Evolutionary conservation across 2,113 vertebrate species (phyloP).

Genomic region (Bufo bufo): DNA sequence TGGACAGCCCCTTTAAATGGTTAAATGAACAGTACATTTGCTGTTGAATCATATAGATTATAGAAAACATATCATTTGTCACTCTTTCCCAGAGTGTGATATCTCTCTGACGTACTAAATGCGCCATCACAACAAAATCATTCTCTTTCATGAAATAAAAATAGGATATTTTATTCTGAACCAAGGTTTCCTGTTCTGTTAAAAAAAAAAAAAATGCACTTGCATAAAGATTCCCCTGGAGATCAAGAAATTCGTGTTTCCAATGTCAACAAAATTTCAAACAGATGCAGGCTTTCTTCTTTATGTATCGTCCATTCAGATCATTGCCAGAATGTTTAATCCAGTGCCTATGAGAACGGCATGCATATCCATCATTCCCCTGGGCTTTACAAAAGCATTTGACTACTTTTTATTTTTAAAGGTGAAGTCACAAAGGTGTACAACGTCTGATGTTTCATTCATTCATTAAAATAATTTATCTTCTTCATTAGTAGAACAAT

Average conservation of each 20-base stretch:
- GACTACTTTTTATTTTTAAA: slow-evolving; percentile 47
- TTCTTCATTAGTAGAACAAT: slow-evolving; percentile 46
- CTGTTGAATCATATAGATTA: too few species aligned
- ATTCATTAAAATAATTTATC: slow-evolving; percentile 45
- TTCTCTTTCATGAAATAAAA: neutral
- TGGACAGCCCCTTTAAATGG: too few species aligned
- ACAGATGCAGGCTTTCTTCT: slow-evolving; percentile 38
- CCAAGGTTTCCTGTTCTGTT: slow-evolving; percentile 5
- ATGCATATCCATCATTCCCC: slow-evolving; percentile 46
- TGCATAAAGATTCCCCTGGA: slow-evolving; percentile 28
- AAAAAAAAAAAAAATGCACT: slow-evolving; percentile 12
- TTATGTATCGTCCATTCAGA: slow-evolving; percentile 24
- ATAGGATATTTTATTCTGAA: slow-evolving; percentile 7
- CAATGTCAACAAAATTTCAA: slow-evolving; percentile 55
- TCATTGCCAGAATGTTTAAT: slow-evolving; percentile 50
- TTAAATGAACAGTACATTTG: neutral
- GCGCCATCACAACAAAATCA: neutral
- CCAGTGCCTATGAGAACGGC: slow-evolving; percentile 44
- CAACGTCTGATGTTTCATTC: slow-evolving; percentile 47
- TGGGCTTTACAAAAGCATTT: slow-evolving; percentile 1
- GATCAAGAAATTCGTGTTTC: slow-evolving; percentile 13
- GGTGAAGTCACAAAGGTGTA: slow-evolving; percentile 49
- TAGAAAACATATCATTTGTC: neutral
- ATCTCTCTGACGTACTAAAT: neutral
- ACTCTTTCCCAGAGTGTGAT: neutral